Percentiles rank a stretch among this genome's conserved stretches.
Evolutionary conservation across 2,113 vertebrate species (phyloP).

Genomic region (Myanophis thanlyinensis): DNA sequence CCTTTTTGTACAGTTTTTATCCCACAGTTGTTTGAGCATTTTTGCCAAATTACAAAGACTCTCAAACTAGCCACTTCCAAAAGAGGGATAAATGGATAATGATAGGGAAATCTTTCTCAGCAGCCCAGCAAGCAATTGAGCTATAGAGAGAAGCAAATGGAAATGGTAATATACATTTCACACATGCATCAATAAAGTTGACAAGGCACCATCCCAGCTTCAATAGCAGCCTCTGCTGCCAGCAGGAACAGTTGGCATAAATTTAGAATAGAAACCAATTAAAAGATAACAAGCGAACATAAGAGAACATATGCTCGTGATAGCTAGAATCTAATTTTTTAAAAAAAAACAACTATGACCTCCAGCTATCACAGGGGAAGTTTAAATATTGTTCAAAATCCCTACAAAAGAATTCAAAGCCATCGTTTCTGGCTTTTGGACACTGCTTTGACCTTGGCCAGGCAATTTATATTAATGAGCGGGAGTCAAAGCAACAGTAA

Average conservation of each 20-base stretch:
- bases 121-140: neutral
- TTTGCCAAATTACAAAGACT: neutral
- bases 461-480: neutral
- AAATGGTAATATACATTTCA: neutral
- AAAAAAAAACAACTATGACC: conserved; percentile 33
- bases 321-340: conserved; percentile 46
- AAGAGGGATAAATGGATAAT: neutral
- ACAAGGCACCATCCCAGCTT: conserved; percentile 17
- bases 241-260: conserved; percentile 46
- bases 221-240: neutral
- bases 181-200: conserved; percentile 15
- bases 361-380: conserved; percentile 18
- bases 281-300: conserved; percentile 65
- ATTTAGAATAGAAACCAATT: conserved; percentile 68
- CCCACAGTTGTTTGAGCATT: neutral
- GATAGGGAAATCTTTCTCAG: neutral
- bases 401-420: neutral
- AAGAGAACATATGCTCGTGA: conserved; percentile 55
- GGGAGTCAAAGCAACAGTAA: neutral
- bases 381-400: neutral
- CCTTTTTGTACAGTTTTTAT: neutral
- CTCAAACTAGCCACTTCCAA: neutral
- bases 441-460: neutral
- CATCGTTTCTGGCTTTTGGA: neutral
- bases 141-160: neutral